These are phyloP conservation scores for Petroica traversi DNA, from an alignment of 2,113 vertebrate species.

Conservation along the genomic window DNA sequence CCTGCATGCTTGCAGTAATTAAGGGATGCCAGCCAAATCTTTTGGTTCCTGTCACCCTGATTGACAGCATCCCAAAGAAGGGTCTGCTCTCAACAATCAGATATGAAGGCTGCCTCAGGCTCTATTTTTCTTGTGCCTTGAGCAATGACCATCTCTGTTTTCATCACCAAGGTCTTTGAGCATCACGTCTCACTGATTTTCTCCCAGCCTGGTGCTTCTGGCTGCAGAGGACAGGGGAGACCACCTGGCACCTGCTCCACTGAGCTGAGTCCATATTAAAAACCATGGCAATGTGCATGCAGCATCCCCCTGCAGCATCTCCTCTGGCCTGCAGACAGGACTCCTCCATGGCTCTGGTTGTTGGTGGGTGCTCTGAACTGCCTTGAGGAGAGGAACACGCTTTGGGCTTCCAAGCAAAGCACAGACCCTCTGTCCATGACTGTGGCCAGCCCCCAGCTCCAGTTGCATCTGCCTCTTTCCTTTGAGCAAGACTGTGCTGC, in stretches of 20 bases:
- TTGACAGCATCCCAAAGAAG: not conserved
- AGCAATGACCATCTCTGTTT: not conserved
- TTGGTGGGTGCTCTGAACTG: not conserved
- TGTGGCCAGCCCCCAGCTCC: not conserved
- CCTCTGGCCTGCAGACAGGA: not conserved
- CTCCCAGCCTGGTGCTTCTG: not conserved
- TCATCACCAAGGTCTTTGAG: not conserved
- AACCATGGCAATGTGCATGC: rapidly evolving
- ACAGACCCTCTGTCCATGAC: rapidly evolving
- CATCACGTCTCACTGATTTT: not conserved
- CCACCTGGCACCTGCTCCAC: not conserved
- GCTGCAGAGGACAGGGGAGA: not conserved
- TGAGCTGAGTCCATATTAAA: rapidly evolving
- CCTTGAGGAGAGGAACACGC: not conserved
- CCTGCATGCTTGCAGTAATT: not conserved
- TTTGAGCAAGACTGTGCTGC: no score
- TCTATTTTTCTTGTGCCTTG: not conserved
- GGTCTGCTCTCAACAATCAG: not conserved
- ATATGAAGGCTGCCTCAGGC: not conserved
- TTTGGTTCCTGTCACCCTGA: not conserved
- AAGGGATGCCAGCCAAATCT: rapidly evolving
- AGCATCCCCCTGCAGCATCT: not conserved
- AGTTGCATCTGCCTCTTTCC: not conserved
- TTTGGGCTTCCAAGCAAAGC: not conserved
- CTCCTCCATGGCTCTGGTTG: not conserved